phyloP scores from a whole-genome alignment of 1,140 invertebrate genomes.

The Zelostemma sp. region DNA sequence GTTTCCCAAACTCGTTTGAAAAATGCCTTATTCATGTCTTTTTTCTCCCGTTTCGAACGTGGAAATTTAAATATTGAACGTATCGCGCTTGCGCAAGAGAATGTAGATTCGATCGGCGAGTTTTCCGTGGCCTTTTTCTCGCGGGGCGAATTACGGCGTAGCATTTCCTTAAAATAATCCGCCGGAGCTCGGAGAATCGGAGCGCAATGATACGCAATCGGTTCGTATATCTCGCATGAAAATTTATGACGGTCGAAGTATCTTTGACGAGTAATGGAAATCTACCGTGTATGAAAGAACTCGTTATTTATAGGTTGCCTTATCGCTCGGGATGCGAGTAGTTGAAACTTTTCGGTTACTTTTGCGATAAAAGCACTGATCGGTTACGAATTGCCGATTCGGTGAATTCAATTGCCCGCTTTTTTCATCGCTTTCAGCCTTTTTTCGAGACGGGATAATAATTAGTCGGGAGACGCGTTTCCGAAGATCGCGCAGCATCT shows the following conservation, averaged over 20 bases:
- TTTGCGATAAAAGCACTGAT: slow-evolving; percentile 46
- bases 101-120: no score
- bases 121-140: neutral
- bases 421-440: neutral
- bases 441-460: no score
- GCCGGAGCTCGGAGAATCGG: no score
- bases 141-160: no score
- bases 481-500: slow-evolving; percentile 23
- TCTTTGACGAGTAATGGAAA: slow-evolving; percentile 50
- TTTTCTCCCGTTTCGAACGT: neutral
- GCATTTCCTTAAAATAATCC: no score
- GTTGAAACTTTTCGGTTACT: slow-evolving; percentile 52
- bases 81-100: no score
- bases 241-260: slow-evolving; percentile 42
- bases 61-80: neutral
- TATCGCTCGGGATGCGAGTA: slow-evolving; percentile 41
- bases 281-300: slow-evolving; percentile 44
- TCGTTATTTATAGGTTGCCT: slow-evolving; percentile 50
- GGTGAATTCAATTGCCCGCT: neutral
- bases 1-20: neutral
- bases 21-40: no score
- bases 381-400: slow-evolving; percentile 41
- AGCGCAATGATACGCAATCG: slow-evolving; percentile 29
- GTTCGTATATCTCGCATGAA: slow-evolving; percentile 38
- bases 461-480: neutral